phyloP scores from a whole-genome alignment of 2,113 vertebrate species.

The Chaetorhynchus papuensis region DNA sequence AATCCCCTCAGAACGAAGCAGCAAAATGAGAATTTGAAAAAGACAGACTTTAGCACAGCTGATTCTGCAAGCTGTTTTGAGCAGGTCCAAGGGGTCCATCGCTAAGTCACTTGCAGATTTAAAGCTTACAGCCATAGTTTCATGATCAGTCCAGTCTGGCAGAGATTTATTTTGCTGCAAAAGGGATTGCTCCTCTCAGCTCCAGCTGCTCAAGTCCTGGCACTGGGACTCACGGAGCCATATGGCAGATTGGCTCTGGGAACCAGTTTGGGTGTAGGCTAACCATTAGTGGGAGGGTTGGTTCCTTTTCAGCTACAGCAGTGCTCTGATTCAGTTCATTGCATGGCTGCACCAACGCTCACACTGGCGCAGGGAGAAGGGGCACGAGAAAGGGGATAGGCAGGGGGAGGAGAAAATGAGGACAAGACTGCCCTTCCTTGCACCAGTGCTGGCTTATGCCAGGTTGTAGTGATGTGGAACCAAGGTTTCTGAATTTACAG shows the following conservation, averaged over 20 bases:
- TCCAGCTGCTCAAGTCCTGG: neutral
- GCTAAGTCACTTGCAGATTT: neutral
- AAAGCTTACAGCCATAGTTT: neutral
- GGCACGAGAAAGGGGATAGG: neutral
- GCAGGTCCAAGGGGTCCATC: neutral
- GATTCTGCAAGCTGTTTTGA: neutral
- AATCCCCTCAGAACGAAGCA: neutral
- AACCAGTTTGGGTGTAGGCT: neutral
- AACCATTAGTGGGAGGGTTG: neutral
- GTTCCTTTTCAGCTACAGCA: neutral
- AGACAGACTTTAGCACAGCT: neutral
- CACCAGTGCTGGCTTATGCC: neutral
- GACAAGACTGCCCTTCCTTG: neutral
- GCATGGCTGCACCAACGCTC: neutral
- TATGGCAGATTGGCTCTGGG: neutral
- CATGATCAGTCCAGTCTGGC: neutral
- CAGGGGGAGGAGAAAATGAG: neutral
- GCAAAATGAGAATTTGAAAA: neutral
- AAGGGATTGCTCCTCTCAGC: neutral
- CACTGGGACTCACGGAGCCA: neutral
- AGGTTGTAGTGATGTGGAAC: neutral
- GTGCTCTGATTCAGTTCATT: neutral
- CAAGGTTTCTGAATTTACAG: neutral
- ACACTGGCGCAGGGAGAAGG: fast-evolving
- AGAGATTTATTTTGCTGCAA: neutral